phyloP scores from a whole-genome alignment of 2,113 vertebrate species.

The Setophaga coronata region DNA sequence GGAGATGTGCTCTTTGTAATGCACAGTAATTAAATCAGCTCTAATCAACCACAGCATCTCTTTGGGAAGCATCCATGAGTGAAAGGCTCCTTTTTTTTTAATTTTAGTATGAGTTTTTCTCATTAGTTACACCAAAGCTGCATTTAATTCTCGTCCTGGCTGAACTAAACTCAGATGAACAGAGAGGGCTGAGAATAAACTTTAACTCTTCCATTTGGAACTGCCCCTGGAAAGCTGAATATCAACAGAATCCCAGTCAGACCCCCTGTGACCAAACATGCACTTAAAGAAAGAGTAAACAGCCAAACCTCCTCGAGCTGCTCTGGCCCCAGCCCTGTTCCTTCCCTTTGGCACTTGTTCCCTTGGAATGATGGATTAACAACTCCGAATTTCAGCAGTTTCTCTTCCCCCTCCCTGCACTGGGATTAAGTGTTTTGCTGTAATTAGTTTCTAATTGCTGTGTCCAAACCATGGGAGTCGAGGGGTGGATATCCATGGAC shows the following conservation, averaged over 20 bases:
- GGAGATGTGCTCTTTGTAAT: not conserved
- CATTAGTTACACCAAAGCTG: not conserved
- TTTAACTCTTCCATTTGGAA: constrained; percentile 26
- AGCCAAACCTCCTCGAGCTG: constrained; percentile 59
- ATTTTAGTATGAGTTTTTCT: not conserved
- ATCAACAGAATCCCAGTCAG: constrained; percentile 46
- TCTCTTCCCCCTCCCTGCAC: not conserved
- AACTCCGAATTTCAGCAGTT: constrained; percentile 51
- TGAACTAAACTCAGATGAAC: not conserved
- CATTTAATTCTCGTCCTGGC: not conserved
- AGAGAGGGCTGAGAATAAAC: not conserved
- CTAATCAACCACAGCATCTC: not conserved
- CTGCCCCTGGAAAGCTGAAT: constrained; percentile 55
- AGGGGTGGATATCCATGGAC: not conserved
- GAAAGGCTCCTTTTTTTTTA: not conserved
- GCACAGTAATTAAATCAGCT: not conserved
- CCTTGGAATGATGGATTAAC: constrained; percentile 69
- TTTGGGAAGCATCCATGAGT: not conserved
- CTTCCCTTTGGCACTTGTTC: constrained; percentile 45
- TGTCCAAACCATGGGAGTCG: not conserved
- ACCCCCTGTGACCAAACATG: constrained; percentile 51
- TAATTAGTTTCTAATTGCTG: constrained; percentile 70
- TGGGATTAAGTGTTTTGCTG: constrained; percentile 60
- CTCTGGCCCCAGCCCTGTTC: constrained; percentile 35
- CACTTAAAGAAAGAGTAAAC: constrained; percentile 64